These are phyloP conservation scores for Tetragonisca angustula DNA, from an alignment of 2,888 invertebrate genomes.

Conservation along the genomic window DNA sequence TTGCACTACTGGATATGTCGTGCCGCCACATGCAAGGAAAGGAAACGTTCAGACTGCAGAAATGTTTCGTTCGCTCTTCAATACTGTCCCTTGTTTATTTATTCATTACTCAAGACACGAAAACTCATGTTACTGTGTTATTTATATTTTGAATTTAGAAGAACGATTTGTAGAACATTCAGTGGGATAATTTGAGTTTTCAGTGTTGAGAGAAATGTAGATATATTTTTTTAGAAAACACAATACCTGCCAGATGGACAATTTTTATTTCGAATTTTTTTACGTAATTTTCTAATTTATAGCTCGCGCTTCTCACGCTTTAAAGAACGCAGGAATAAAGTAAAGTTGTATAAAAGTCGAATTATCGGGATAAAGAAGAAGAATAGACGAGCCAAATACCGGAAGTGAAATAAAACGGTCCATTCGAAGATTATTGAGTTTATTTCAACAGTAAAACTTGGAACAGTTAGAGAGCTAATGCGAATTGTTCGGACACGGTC, in stretches of 20 bases:
- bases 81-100: too few species aligned
- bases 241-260: not conserved
- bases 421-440: constrained; percentile 9
- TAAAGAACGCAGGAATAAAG: not conserved
- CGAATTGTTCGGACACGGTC: constrained; percentile 17
- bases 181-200: not conserved
- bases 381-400: not conserved
- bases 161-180: not conserved
- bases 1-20: too few species aligned
- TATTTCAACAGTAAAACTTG: constrained; percentile 9
- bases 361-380: constrained; percentile 7
- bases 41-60: too few species aligned
- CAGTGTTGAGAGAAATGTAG: not conserved
- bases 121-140: too few species aligned
- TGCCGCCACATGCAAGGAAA: too few species aligned
- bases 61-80: too few species aligned
- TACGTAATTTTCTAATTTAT: not conserved
- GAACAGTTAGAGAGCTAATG: constrained; percentile 36
- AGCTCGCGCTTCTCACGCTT: not conserved
- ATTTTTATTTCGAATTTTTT: not conserved
- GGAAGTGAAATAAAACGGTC: constrained; percentile 5
- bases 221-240: not conserved
- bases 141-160: too few species aligned
- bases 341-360: not conserved
- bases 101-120: too few species aligned